Base-by-base conservation (phyloP, 2,797 vertebrate genomes). In the Bradypodion ventrale region DNA sequence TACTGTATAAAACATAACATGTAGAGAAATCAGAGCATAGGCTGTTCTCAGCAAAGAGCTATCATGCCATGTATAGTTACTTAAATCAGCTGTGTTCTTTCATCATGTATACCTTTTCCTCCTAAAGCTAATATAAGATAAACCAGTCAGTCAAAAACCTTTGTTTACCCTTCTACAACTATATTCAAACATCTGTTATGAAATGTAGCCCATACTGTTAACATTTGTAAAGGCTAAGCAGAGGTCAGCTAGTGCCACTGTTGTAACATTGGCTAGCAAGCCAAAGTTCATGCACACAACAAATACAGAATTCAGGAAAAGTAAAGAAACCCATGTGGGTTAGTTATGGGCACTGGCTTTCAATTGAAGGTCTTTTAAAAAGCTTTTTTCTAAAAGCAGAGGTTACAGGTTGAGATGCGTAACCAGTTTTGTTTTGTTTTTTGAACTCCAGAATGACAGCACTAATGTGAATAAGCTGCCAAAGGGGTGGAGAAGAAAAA, bases 51-150 rank as follows among this genome's bases (percentile, higher is more conserved):
- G 0, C n/a, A 60, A 49, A 70, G 27, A 37, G 49, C 42, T 35
- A 49, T 23, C 23, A 46, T 19, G 42, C 27, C 52, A 83, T 46
- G 3, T 32, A 81, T 0, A 25, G 8, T 68, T 13, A 27, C 74
- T 60, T 42, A 9, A 6, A 73, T 16, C 0, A 49, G 13, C 65
- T 7, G 21, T 1, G 23, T n/a, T 59, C 44, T 70, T n/a, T 66
- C 49, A 69, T 77, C 76, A 75, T 13, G 0, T 21, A 16, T 27
- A 15, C 15, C 42, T 32, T 72, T 75, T 83, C 62, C 27, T 59
- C 5, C 29, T 15, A 27, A 8, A 75, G 83, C 16, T 86, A 69
- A 85, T 1, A 7, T 35, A 73, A 84, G 77, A 77, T 81, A 90
- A 84, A 0, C 4, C 69, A 25, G 23, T 69, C 52, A 56, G 27